A percentile compares a stretch with the other conserved stretches of the same genome.
phyloP scores from a whole-genome alignment of 2,797 vertebrate species.

The Geotrypetes seraphini region DNA sequence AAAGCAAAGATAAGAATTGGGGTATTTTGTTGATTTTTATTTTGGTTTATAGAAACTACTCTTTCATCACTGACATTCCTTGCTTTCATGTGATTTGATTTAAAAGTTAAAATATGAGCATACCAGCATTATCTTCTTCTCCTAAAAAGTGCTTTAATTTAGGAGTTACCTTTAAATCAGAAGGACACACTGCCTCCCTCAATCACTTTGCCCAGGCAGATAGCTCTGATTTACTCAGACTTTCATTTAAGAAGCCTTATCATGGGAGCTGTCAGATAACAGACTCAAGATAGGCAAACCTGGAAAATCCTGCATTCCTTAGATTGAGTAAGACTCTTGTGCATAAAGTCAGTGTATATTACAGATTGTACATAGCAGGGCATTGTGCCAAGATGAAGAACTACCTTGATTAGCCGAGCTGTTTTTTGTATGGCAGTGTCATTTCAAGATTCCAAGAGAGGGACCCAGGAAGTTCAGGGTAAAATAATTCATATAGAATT shows the following conservation, averaged over 20 bases:
- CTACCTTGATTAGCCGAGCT: conserved; percentile 32
- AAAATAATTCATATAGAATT: too few relatives aligned
- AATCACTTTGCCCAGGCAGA: background rate
- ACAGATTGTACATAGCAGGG: conserved; percentile 28
- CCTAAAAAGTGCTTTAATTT: rapidly evolving
- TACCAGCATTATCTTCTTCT: background rate
- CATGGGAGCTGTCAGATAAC: background rate
- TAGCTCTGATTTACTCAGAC: conserved; percentile 2
- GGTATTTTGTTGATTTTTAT: too few relatives aligned
- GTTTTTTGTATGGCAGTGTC: conserved; percentile 16
- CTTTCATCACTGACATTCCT: background rate
- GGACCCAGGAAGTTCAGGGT: too few relatives aligned
- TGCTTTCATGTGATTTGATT: background rate
- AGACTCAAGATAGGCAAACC: conserved; percentile 15
- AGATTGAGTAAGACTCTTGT: conserved; percentile 17
- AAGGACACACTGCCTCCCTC: background rate
- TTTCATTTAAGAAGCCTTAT: background rate
- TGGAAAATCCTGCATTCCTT: conserved; percentile 24
- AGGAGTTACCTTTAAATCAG: conserved; percentile 1
- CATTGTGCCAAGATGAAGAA: conserved; percentile 30
- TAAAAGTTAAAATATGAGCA: conserved; percentile 3
- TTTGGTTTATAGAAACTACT: background rate
- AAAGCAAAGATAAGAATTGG: too few relatives aligned
- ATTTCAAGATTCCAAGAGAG: background rate
- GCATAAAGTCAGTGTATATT: conserved; percentile 37